Evolutionary conservation across 1,140 invertebrate species (phyloP).

Genomic region (Dendroctonus ponderosae): DNA sequence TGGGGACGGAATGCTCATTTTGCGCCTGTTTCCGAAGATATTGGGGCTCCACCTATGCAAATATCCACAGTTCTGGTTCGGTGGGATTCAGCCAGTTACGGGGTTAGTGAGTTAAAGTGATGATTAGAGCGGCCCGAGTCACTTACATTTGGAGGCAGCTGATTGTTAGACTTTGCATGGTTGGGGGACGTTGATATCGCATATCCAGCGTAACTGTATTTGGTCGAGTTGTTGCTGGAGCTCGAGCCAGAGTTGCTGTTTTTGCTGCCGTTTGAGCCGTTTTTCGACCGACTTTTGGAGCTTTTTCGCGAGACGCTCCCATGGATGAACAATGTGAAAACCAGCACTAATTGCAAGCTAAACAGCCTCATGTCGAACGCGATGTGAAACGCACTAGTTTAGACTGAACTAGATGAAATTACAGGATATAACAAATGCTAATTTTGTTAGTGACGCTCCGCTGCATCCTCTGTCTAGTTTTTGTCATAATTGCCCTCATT

Average conservation of each 20-base stretch:
- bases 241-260: conserved; percentile 1
- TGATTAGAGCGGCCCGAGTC: no score
- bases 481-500: neutral
- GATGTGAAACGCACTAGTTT: no score
- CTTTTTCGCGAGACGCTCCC: neutral
- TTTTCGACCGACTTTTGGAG: neutral
- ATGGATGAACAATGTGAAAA: neutral
- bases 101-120: no score
- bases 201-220: no score
- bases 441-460: conserved; percentile 10
- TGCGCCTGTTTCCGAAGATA: neutral
- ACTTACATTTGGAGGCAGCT: no score
- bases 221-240: neutral
- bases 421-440: conserved; percentile 19
- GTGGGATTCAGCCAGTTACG: no score
- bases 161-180: no score
- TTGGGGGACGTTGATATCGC: no score
- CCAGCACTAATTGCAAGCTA: conserved; percentile 1
- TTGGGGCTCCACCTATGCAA: conserved; percentile 3
- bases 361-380: no score
- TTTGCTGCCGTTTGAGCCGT: neutral
- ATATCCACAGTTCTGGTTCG: no score
- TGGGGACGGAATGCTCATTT: conserved; percentile 1
- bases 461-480: neutral
- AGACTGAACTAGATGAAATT: conserved; percentile 1